Evolutionary conservation across 2,113 vertebrate genomes (phyloP), one percentile per base, ranked within the genome.

Genomic region (Phasianus colchicus): DNA sequence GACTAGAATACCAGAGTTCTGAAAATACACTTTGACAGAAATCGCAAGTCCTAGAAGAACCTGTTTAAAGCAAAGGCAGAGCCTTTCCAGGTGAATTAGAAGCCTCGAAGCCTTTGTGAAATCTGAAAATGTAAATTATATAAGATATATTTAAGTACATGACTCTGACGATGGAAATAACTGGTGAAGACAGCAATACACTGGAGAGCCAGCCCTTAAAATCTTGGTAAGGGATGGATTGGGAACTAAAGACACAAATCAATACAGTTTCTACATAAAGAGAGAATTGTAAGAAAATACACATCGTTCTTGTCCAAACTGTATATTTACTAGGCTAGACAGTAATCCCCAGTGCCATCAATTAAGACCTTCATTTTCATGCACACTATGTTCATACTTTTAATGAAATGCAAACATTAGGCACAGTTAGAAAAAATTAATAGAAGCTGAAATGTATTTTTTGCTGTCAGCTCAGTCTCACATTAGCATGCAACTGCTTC

Each of bases 131-230:
- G 20, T 73, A 86, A 94, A 92, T 45, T 60, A 82, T 15, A 70
- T 14, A 38, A 29, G 42, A 83, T 17, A 29, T 73, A 84, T 70
- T 72, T 73, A 95, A 74, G 38, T 50, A 74, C 0, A 0, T 83
- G 42, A 43, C 77, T 84, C 79, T 75, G 42, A 52, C n/a, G 89
- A 92, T 9, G 24, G 82, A 95, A 95, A 88, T 34, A 70, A 20
- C 52, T 89, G 63, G 25, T n/a, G 60, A 43, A 83, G 78, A 88
- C 82, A 92, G 78, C 81, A 92, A 85, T 71, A 61, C 72, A 40
- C 3, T n/a, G 40, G 50, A 55, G 74, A 81, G 29, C 11, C 16
- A 30, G 72, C 2, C 32, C 79, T 83, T 73, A 66, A 82, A 89
- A 83, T 47, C 74, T 47, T 45, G 71, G 66, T 73, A 19, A 83